Conservation (phyloP, 2,113 vertebrate genomes). For the Mirza zaza region DNA sequence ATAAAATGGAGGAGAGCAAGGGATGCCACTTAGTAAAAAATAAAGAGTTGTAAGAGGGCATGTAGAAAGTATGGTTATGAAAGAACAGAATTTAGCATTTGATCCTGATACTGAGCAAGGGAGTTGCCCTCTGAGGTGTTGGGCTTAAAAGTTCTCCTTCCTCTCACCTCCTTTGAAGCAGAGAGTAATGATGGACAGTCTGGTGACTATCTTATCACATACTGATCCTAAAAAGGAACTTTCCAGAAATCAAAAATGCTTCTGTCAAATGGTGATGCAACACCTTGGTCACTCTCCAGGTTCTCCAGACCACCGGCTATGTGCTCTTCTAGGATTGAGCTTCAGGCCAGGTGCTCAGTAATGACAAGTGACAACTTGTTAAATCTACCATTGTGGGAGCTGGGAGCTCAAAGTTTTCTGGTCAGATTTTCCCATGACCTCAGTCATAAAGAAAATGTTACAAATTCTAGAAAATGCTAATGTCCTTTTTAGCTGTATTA, state of each 20-base stretch:
- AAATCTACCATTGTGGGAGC: slow-evolving; percentile 70
- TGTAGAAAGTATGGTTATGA: neutral
- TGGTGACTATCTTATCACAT: neutral
- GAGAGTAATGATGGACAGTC: neutral
- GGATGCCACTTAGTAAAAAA: slow-evolving; percentile 17
- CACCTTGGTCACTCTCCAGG: neutral
- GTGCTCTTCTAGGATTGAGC: slow-evolving; percentile 53
- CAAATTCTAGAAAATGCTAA: slow-evolving; percentile 81
- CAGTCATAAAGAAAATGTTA: slow-evolving; percentile 82
- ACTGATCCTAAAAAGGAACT: neutral
- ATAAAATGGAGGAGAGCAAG: neutral
- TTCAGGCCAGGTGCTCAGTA: slow-evolving; percentile 59
- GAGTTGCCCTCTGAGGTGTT: neutral
- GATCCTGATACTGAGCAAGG: neutral
- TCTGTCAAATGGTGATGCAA: neutral
- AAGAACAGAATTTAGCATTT: slow-evolving; percentile 25
- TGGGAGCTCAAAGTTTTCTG: slow-evolving; percentile 76
- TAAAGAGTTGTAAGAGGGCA: neutral
- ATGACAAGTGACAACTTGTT: slow-evolving; percentile 65
- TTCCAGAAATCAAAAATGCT: neutral
- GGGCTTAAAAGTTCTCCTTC: neutral
- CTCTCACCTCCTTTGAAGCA: neutral
- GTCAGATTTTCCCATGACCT: slow-evolving; percentile 76
- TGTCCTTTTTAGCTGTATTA: slow-evolving; percentile 77
- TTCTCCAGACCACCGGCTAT: slow-evolving; percentile 62